Conservation (phyloP, 2,888 invertebrate genomes). For the Aplocera efformata region DNA sequence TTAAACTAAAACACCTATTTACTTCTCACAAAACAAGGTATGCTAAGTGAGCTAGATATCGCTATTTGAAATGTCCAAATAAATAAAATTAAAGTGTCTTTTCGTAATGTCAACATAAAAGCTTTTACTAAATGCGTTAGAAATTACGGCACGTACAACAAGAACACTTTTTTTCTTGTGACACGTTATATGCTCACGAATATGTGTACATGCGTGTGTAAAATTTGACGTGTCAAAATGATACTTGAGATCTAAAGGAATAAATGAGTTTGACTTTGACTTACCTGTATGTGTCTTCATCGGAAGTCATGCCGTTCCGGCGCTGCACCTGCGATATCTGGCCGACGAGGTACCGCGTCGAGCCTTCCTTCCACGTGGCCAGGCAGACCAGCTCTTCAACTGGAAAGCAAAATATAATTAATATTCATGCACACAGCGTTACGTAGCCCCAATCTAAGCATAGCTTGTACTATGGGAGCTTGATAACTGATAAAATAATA, state of each 20-base stretch:
- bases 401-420: constrained; percentile 42
- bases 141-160: too few relatives aligned
- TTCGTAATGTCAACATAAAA: too few relatives aligned
- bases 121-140: too few relatives aligned
- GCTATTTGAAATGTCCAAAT: too few relatives aligned
- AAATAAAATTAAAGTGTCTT: too few relatives aligned
- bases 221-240: too few relatives aligned
- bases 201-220: too few relatives aligned
- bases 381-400: constrained; percentile 91
- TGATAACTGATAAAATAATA: not conserved
- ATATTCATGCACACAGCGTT: not conserved
- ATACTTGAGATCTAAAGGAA: not conserved
- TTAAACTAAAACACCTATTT: too few relatives aligned
- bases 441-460: not conserved
- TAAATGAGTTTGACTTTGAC: not conserved
- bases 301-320: constrained; percentile 78
- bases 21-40: too few relatives aligned
- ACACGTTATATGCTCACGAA: too few relatives aligned
- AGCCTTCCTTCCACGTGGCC: constrained; percentile 92
- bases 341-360: constrained; percentile 88
- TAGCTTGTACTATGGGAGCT: not conserved
- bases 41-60: too few relatives aligned
- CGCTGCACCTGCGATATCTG: constrained; percentile 84
- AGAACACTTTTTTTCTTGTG: too few relatives aligned
- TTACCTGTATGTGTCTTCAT: constrained; percentile 89